Percentiles rank a stretch among this genome's conserved stretches.
These are phyloP conservation scores for Siniperca chuatsi DNA, from an alignment of 2,113 vertebrate genomes.

Conservation along the genomic window DNA sequence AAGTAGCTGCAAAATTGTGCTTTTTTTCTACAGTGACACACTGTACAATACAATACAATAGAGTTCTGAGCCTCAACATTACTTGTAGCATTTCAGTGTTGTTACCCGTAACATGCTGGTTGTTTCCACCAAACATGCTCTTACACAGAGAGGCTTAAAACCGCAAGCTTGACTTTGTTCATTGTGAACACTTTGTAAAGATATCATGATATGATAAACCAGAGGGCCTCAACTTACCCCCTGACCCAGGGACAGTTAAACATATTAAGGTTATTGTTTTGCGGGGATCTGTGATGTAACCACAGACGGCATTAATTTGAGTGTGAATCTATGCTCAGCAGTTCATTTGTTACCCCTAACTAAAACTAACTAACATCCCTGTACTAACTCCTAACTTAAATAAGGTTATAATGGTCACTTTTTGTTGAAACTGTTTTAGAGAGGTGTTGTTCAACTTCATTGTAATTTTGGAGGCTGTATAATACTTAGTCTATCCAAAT, in stretches of 20 bases:
- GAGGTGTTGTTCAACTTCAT: not conserved
- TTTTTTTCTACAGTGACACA: not conserved
- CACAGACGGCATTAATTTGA: not conserved
- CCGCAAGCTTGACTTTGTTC: conserved; percentile 39
- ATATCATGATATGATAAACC: conserved; percentile 6
- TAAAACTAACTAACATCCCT: not conserved
- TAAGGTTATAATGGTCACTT: not conserved
- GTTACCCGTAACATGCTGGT: conserved; percentile 6
- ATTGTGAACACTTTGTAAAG: conserved; percentile 10
- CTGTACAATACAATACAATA: not conserved
- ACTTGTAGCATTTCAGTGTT: conserved; percentile 39
- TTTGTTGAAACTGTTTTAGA: not conserved
- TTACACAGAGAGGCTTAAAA: conserved; percentile 28
- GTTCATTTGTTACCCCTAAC: not conserved
- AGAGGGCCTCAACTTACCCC: not conserved
- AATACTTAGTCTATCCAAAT: not conserved
- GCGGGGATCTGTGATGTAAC: not conserved
- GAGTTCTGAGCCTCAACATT: not conserved
- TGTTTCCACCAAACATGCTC: conserved; percentile 32
- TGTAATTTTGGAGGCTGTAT: not conserved
- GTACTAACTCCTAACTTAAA: not conserved
- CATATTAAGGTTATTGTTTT: not conserved
- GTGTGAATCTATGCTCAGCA: not conserved
- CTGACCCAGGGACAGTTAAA: not conserved
- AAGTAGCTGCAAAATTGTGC: fast-evolving